Evolutionary conservation across 37 sponge, comb jelly and placozoan species (phyloP), one percentile per base, ranked within the genome.

Genomic region (Dysidea cf. avara): DNA sequence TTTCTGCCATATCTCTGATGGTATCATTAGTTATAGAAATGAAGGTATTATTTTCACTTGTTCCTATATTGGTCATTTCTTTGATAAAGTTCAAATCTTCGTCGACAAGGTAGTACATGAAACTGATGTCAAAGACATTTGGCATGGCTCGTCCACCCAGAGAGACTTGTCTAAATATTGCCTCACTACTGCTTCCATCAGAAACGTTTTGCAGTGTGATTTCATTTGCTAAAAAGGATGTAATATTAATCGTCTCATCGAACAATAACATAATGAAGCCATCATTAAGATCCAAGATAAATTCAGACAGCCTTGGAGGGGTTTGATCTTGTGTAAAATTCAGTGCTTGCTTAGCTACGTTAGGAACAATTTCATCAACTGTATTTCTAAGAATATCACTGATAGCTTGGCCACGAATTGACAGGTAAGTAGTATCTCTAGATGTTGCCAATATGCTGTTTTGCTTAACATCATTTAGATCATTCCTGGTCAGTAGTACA

Each of bases 61-160:
- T 74, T n/a, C 80, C 90, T 52, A 84, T 75, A 20, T 80, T 71
- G 35, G 77, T 47, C 28, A 50, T 74, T 54, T 88, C 81, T 63
- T 92, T 92, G 69, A 92, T 66, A 31, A 81, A 84, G 69, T 92
- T 92, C 58, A 92, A 50, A 70, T 92, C 89, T 56, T 57, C 29
- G 64, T 65, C 84, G 68, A 75, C 73, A 20, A 90, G 68, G 56
- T 32, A 77, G 69, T 84, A 79, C 4, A 67, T 74, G 68, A 90
- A 90, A 14, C 39, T 47, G 28, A 36, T 48, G 35, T 26, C 62
- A 32, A 21, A 38, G 7, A 33, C 61, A 56, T 70, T 83, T 32
- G 77, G 84, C 6, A 30, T 13, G 22, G 78, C 14, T 36, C 9
- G 33, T 4, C 82, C 88, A 59, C 16, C 49, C 14, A 38, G 31